Base-by-base conservation (phyloP, 2,888 invertebrate species). In the Oxyteleia sp. region DNA sequence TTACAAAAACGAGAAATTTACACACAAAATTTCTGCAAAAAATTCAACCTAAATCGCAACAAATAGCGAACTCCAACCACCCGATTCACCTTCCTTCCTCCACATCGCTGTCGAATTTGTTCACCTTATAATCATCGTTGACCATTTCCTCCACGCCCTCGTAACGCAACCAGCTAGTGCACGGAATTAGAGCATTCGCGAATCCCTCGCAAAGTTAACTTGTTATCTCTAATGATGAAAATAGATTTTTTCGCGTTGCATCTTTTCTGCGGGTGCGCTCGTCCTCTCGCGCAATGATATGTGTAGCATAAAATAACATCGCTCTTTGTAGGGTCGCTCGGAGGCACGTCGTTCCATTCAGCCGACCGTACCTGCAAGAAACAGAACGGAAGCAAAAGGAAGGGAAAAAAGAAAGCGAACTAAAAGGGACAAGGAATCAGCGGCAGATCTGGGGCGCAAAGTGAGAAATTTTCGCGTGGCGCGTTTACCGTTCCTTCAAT, bases 401-500 rank as follows among this genome's bases (percentile, higher is more conserved):
- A 53, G 74, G 55, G 57, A 72, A 57, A 66, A 75, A 69, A 75
- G 76, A 84, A 76, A 59, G 78, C 41, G 43, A n/a, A 55, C 13
- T 38, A 68, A 84, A 69, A 78, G 82, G 55, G 79, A 85, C 88
- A 88, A 90, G 88, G 86, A 89, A 87, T 85, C 88, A 78, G 85
- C 43, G 51, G 64, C 80, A 84, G 86, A 90, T 90, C 91, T 89
- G 86, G 88, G 88, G 87, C 88, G 87, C 84, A 75, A 90, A 89
- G 88, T 86, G 88, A 88, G 86, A 75, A 87, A 87, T 86, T 89
- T 89, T 85, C 85, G 85, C 88, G 86, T 86, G 87, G 87, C 86
- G 86, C 88, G 90, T 90, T 89, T 88, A 89, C 87, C 88, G 85
- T 88, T 89, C 85, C 90, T 91, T 90, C 84, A 91, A 92, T 92